phyloP scores from a whole-genome alignment of 1,140 invertebrate genomes.

The Oppia nitens region DNA sequence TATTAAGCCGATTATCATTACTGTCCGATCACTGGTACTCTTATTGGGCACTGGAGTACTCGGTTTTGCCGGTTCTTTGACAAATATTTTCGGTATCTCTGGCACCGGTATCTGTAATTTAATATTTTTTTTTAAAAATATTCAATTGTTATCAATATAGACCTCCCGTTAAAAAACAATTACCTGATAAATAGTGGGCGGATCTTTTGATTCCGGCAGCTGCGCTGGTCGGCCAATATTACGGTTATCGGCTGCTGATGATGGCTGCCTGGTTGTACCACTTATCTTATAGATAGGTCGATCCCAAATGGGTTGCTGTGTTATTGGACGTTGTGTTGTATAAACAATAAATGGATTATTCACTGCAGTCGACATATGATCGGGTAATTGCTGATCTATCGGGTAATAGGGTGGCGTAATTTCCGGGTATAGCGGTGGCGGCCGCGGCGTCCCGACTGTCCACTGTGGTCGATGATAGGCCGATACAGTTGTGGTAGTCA shows the following conservation, averaged over 20 bases:
- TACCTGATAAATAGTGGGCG: conserved; percentile 7
- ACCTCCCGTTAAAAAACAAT: background rate
- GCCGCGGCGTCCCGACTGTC: conserved; percentile 12
- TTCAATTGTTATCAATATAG: too few species aligned
- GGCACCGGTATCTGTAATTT: background rate
- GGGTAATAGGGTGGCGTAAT: background rate
- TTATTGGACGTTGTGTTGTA: background rate
- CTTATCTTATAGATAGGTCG: conserved; percentile 4
- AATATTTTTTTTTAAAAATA: too few species aligned
- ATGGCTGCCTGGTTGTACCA: background rate
- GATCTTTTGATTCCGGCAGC: background rate
- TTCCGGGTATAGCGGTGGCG: background rate
- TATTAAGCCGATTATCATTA: conserved; percentile 68
- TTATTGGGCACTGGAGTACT: background rate
- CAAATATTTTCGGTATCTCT: background rate
- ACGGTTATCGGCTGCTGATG: too few species aligned
- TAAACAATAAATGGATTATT: background rate
- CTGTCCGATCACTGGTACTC: conserved; percentile 29
- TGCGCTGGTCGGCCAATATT: background rate
- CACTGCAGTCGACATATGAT: background rate
- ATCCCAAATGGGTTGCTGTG: conserved; percentile 1
- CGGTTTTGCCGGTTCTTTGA: conserved; percentile 16
- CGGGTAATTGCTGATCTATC: background rate
- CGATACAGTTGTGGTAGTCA: conserved; percentile 5
- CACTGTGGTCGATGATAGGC: conserved; percentile 10